A percentile compares a stretch with the other conserved stretches of the same genome.
These are phyloP conservation scores for Lutjanus campechanus DNA, from an alignment of 2,797 vertebrate species.

Conservation along the genomic window DNA sequence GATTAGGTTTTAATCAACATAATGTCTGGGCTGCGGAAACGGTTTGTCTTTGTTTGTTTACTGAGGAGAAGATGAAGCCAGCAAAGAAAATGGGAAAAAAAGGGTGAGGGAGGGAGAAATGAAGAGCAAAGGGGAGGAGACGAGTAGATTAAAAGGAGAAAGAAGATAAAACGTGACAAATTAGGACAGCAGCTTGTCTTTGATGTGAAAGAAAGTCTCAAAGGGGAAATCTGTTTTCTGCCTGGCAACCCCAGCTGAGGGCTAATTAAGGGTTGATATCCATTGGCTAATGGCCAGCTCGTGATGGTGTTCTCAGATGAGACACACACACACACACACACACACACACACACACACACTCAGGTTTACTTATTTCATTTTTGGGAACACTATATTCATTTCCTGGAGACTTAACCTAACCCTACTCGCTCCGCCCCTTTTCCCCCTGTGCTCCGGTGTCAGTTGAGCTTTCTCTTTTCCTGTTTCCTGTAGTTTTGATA, in stretches of 20 bases:
- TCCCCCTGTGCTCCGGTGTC: too few relatives aligned
- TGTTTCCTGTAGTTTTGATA: too few relatives aligned
- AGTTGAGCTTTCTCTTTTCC: too few relatives aligned
- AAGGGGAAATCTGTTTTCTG: conserved; percentile 55
- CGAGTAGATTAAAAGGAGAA: conserved; percentile 57
- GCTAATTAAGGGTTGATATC: conserved; percentile 69
- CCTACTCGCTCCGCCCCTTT: too few relatives aligned
- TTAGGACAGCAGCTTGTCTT: conserved; percentile 53
- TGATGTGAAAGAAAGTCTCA: conserved; percentile 59
- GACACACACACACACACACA: background rate
- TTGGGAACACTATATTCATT: too few relatives aligned
- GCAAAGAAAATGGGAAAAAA: conserved; percentile 39
- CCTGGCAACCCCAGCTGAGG: conserved; percentile 61
- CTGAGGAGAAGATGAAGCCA: conserved; percentile 53
- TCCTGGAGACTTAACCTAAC: too few relatives aligned
- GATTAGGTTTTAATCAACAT: conserved; percentile 34
- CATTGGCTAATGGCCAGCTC: conserved; percentile 36
- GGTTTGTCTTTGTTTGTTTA: conserved; percentile 73
- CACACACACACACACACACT: background rate
- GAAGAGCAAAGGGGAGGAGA: conserved; percentile 55
- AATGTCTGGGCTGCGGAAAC: conserved; percentile 48
- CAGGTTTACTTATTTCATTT: background rate
- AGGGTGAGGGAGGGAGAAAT: conserved; percentile 13
- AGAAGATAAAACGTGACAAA: conserved; percentile 71
- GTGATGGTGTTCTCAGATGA: conserved; percentile 22